Percentiles rank a stretch among this genome's conserved stretches.
These are phyloP conservation scores for Sebastes matsubarae DNA, from an alignment of 2,797 vertebrate species.

Conservation along the genomic window DNA sequence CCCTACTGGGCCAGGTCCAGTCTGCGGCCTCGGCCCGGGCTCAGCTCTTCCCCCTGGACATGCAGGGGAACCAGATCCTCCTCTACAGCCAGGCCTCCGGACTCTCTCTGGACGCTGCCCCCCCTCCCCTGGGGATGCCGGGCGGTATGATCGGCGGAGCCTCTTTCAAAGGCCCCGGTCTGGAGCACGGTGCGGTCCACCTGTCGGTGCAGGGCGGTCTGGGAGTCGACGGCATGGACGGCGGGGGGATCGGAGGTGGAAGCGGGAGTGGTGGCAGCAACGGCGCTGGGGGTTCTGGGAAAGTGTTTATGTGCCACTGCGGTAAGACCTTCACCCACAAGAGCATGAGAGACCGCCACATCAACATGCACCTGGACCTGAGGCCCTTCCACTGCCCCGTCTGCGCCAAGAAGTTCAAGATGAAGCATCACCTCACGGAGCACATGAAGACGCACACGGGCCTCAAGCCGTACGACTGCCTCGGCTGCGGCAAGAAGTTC, in stretches of 20 bases:
- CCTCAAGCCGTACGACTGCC: constrained; percentile 92
- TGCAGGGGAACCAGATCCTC: constrained; percentile 90
- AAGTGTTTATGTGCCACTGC: constrained; percentile 94
- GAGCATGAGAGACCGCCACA: constrained; percentile 94
- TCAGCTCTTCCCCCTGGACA: constrained; percentile 89
- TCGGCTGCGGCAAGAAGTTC: constrained; percentile 92
- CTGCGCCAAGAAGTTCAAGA: constrained; percentile 95
- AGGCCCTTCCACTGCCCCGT: constrained; percentile 94
- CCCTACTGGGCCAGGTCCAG: constrained; percentile 80
- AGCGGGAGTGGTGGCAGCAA: constrained; percentile 21
- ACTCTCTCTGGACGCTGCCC: constrained; percentile 61
- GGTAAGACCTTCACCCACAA: constrained; percentile 95
- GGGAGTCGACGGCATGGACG: constrained; percentile 66
- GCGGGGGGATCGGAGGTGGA: constrained; percentile 38
- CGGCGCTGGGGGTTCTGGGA: constrained; percentile 64
- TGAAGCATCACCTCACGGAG: constrained; percentile 97
- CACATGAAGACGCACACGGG: constrained; percentile 98
- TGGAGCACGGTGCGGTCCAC: constrained; percentile 86
- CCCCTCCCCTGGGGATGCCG: constrained; percentile 61
- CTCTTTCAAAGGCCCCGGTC: constrained; percentile 69
- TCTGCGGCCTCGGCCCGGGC: constrained; percentile 65
- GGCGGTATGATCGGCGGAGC: constrained; percentile 65
- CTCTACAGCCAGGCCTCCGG: constrained; percentile 82
- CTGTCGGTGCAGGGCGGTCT: constrained; percentile 64
- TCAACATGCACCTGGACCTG: constrained; percentile 97